phyloP scores from a whole-genome alignment of 1,140 invertebrate species.

The Drosophila neocordata region DNA sequence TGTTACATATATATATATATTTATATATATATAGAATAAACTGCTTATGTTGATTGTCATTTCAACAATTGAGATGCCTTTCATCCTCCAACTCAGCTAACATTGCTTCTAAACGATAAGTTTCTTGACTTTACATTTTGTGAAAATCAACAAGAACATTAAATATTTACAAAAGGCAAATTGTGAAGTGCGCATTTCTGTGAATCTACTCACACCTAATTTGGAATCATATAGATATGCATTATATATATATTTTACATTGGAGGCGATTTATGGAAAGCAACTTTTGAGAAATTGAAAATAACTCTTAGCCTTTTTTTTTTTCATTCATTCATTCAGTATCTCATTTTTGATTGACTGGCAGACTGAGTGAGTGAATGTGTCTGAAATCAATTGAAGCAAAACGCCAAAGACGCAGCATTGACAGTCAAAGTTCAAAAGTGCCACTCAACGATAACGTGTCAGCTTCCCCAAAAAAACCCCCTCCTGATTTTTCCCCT shows the following conservation, averaged over 20 bases:
- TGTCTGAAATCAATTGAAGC: conserved; percentile 67
- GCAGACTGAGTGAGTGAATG: conserved; percentile 30
- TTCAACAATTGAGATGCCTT: background rate
- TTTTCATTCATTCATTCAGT: background rate
- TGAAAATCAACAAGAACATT: conserved; percentile 9
- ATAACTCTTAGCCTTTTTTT: conserved; percentile 44
- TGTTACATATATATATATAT: background rate
- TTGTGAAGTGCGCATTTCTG: conserved; percentile 42
- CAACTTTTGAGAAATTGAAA: conserved; percentile 56
- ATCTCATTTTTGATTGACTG: conserved; percentile 39
- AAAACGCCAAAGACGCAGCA: conserved; percentile 42
- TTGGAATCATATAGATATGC: background rate
- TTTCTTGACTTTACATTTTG: conserved; percentile 9
- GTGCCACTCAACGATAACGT: conserved; percentile 65
- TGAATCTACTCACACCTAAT: conserved; percentile 12
- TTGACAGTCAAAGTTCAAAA: conserved; percentile 75
- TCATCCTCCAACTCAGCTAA: background rate
- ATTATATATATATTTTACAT: background rate
- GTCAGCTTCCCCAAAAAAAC: conserved; percentile 1
- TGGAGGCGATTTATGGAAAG: conserved; percentile 51
- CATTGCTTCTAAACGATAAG: conserved; percentile 21
- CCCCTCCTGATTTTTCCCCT: background rate
- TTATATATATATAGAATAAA: background rate
- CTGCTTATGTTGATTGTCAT: background rate
- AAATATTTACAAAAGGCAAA: conserved; percentile 49